Base-by-base conservation (phyloP, 2,888 invertebrate species). In the Lymantria monacha region DNA sequence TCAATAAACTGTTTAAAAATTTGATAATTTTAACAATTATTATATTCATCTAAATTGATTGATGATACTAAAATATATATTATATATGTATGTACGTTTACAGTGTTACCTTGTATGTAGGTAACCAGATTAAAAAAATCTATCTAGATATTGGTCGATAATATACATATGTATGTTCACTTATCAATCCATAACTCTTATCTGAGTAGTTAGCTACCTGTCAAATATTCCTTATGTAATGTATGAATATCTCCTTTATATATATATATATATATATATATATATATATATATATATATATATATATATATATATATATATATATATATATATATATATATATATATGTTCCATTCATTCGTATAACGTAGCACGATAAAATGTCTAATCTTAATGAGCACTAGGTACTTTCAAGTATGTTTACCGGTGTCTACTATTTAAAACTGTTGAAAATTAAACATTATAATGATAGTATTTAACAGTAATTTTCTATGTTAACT, bases 51-150 rank as follows among this genome's bases (percentile, higher is more conserved):
- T 22, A 22, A 22, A 22, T 5, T 22, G 22, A 5, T 22, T 22
- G 22, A 22, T 3, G 22, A 22, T 22, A 22, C 22, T 22, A 22
- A 53, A 60, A 55, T 55, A 61, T 61, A 66, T 10, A 33, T 33
- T 33, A 10, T 33, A n/a, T n/a, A n/a, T n/a, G n/a, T n/a, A n/a
- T n/a, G n/a, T n/a, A n/a, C n/a, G n/a, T n/a, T 33, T 33, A 33
- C 33, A 33, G 10, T 33, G 7, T 33, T 8, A 33, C 33, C 33
- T 33, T 5, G 22, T 22, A 22, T 22, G 22, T 22, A 22, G 2
- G 33, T 33, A 1, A 33, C 1, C 9, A 5, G 10, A 33, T 33
- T 33, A 33, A 10, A 10, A n/a, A 14, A 13, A 14, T 14, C 13
- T 41, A 9, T 9, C 9, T 41, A 41, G 9, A 9, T 41, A 14